Evolutionary conservation across 1,140 invertebrate genomes (phyloP).

Genomic region (Solenopsis fugax): DNA sequence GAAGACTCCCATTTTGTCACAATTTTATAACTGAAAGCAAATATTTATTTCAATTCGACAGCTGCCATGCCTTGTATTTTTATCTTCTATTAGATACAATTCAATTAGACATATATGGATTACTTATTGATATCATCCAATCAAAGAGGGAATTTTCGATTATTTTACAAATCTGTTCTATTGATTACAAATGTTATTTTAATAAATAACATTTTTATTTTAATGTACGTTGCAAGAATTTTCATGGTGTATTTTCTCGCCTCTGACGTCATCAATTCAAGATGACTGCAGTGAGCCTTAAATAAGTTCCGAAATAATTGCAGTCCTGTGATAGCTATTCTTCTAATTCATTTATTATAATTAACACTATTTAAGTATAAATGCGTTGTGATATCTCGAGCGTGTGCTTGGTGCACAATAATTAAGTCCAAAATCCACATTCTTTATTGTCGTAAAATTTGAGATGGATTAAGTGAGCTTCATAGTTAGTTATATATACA

Average conservation of each 20-base stretch:
- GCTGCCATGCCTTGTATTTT: too few species aligned
- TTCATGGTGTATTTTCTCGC: background rate
- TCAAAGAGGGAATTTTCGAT: background rate
- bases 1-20: background rate
- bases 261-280: too few species aligned
- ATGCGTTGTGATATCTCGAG: background rate
- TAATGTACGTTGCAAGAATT: too few species aligned
- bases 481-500: background rate
- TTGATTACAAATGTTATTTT: background rate
- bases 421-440: conserved; percentile 16
- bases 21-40: background rate
- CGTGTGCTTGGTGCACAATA: background rate
- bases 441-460: background rate
- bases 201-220: background rate
- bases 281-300: background rate
- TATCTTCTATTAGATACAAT: background rate
- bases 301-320: background rate
- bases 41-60: background rate
- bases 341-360: conserved; percentile 37
- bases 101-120: background rate
- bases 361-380: conserved; percentile 25
- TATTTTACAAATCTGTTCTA: background rate
- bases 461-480: background rate
- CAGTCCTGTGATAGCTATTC: background rate
- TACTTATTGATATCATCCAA: background rate